Conservation (phyloP, 2,113 vertebrate genomes). For the Tachysurus vachellii region DNA sequence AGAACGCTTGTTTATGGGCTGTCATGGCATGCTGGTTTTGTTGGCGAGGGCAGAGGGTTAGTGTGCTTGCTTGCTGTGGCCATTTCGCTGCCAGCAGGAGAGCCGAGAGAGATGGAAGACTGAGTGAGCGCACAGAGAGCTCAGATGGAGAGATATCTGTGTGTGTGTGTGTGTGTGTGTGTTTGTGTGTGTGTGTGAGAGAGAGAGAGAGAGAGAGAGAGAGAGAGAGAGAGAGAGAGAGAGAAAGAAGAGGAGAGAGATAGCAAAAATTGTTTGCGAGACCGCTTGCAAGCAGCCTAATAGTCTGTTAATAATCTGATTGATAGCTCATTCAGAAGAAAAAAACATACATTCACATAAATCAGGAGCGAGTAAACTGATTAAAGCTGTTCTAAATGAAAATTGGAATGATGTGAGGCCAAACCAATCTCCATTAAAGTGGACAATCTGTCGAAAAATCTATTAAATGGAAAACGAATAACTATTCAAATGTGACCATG, state of each 20-base stretch:
- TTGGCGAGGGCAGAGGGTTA: constrained; percentile 49
- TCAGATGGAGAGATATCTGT: background rate
- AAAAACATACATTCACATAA: background rate
- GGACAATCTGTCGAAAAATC: constrained; percentile 31
- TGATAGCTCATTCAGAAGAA: background rate
- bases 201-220: background rate
- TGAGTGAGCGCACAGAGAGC: constrained; percentile 30
- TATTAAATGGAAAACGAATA: constrained; percentile 10
- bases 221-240: constrained; percentile 18
- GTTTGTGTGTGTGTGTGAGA: no score
- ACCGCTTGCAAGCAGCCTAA: background rate
- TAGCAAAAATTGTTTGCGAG: background rate
- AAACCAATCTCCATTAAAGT: constrained; percentile 24
- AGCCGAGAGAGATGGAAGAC: constrained; percentile 47
- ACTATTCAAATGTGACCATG: background rate
- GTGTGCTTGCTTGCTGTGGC: constrained; percentile 48
- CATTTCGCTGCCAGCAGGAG: constrained; percentile 53
- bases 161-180: no score
- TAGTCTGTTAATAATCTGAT: constrained; percentile 10
- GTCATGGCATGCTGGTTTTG: constrained; percentile 41
- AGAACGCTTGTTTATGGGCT: constrained; percentile 38
- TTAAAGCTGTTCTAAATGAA: constrained; percentile 4
- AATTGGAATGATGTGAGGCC: background rate
- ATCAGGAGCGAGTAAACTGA: constrained; percentile 17
- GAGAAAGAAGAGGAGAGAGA: constrained; percentile 21